These are phyloP conservation scores for Phalacrocorax pelagicus DNA, from an alignment of 2,113 vertebrate genomes.

Conservation along the genomic window DNA sequence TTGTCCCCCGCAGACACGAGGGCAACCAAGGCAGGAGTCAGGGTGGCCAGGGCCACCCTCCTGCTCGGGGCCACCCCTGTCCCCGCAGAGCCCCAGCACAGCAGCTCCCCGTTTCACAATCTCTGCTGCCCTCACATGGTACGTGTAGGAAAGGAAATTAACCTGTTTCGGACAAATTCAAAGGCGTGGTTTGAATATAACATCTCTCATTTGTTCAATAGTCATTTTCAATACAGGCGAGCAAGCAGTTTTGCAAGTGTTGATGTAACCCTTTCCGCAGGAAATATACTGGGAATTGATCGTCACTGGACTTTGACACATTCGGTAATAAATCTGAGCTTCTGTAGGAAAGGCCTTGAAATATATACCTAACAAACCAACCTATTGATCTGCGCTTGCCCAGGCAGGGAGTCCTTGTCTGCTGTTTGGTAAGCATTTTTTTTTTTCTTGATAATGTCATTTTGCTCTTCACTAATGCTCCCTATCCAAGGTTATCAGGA, in stretches of 20 bases:
- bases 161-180: rapidly evolving
- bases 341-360: neutral
- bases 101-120: neutral
- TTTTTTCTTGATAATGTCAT: neutral
- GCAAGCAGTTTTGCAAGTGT: neutral
- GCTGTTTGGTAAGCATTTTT: neutral
- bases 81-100: neutral
- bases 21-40: neutral
- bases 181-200: neutral
- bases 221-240: neutral
- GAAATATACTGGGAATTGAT: neutral
- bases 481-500: neutral
- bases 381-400: neutral
- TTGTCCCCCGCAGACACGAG: neutral
- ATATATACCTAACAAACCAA: neutral
- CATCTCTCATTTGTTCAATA: neutral
- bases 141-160: rapidly evolving
- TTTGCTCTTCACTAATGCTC: neutral
- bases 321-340: neutral
- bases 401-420: neutral
- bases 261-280: neutral
- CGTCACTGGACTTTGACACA: rapidly evolving
- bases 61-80: neutral
- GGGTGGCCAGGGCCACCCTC: neutral
- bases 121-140: slow-evolving; percentile 62